Base-by-base conservation (phyloP, 2,113 vertebrate species). In the Drymodes brunneopygia region DNA sequence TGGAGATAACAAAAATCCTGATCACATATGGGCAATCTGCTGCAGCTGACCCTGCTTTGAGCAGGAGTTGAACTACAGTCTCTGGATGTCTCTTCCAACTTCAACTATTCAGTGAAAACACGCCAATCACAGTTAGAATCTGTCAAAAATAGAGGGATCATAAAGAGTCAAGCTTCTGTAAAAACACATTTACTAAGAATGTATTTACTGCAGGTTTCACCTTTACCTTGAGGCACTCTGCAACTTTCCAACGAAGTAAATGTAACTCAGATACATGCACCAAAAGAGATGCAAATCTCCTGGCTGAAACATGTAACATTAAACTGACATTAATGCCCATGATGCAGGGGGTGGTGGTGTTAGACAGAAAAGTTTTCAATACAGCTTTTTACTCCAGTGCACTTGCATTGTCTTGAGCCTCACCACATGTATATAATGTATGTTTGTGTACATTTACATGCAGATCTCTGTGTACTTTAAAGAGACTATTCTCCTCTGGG, bases 181-280 rank as follows among this genome's bases (percentile, higher is more conserved):
- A n/a, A n/a, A n/a, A n/a, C 90, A 53, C 33, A 27, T 81, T 97
- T 94, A 64, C 61, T 85, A 61, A 96, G 94, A 73, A 94, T 13
- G 24, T 33, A 81, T 60, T 93, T 71, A 86, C 38, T 61, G 14
- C 22, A 48, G 29, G 65, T 91, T 93, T 96, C 92, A 89, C 36
- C 42, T 88, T 94, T 57, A 65, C 77, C 60, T 86, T 79, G 84
- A 91, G 88, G 71, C 8, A 78, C 29, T 81, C 61, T 75, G 42
- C 67, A 73, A 35, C 12, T 78, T 92, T 69, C 80, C 79, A 88
- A 44, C 70, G 78, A 94, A 96, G 79, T 79, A 93, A 94, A 86
- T 25, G 23, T 51, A 94, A 92, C 69, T 85, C 42, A 31, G 38
- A 62, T 62, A 57, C 79, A 48, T 20, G 29, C 45, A 35, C 77